Percentiles rank a stretch among this genome's conserved stretches.
Evolutionary conservation across 2,113 vertebrate species (phyloP).

Genomic region (Lasiurus borealis): DNA sequence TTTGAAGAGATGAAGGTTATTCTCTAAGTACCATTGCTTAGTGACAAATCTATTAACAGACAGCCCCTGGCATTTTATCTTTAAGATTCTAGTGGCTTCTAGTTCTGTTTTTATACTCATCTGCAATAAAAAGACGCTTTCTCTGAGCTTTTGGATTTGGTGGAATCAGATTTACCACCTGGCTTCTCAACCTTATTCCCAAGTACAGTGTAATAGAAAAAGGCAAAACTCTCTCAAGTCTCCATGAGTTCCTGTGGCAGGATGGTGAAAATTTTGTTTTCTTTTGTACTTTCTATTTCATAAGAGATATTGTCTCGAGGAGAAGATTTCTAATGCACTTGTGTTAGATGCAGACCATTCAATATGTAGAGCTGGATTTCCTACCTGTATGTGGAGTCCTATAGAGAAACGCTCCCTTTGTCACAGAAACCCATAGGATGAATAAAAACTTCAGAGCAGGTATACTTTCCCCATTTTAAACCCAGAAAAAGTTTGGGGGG

Average conservation of each 20-base stretch:
- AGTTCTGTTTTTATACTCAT: conserved; percentile 81
- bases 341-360: conserved; percentile 74
- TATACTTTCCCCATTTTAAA: conserved; percentile 47
- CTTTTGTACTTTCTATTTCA: conserved; percentile 75
- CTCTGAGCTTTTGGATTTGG: conserved; percentile 77
- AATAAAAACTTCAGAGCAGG: conserved; percentile 54
- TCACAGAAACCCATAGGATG: conserved; percentile 44
- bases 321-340: conserved; percentile 74
- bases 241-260: conserved; percentile 53
- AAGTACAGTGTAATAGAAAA: conserved; percentile 67
- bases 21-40: conserved; percentile 73
- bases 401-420: conserved; percentile 48
- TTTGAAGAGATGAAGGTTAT: conserved; percentile 48
- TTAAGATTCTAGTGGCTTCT: conserved; percentile 74
- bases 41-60: conserved; percentile 58
- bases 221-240: conserved; percentile 60
- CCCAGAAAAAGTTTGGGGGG: neutral
- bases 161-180: conserved; percentile 79
- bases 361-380: conserved; percentile 61
- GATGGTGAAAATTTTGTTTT: conserved; percentile 62
- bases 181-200: conserved; percentile 70
- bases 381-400: neutral
- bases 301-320: conserved; percentile 68
- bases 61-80: conserved; percentile 80
- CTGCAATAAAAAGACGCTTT: conserved; percentile 80